phyloP scores from a whole-genome alignment of 92 coral and sea anemone species.

The Phenganax subtilis region DNA sequence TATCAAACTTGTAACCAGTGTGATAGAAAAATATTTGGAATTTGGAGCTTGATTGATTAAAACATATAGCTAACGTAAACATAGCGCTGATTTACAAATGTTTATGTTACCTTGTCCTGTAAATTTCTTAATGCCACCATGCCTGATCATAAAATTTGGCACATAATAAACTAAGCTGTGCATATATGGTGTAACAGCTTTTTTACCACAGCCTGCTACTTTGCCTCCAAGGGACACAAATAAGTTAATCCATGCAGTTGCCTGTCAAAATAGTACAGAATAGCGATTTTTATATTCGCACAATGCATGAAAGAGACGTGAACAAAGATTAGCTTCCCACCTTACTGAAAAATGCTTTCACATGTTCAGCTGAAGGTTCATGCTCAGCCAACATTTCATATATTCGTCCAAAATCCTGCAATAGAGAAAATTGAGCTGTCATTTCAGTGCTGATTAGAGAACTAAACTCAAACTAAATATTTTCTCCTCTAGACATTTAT shows the following conservation, averaged over 20 bases:
- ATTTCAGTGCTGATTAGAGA: no score
- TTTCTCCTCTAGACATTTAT: no score
- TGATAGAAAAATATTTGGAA: background rate
- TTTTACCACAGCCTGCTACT: conserved; percentile 26
- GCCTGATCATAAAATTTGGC: conserved; percentile 12
- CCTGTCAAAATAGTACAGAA: background rate
- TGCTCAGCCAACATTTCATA: conserved; percentile 17
- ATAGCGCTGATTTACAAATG: no score
- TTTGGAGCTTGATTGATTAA: background rate
- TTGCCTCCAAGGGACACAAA: conserved; percentile 32
- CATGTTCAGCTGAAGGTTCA: conserved; percentile 3
- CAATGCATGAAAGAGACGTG: background rate
- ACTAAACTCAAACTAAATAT: no score
- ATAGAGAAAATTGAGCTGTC: background rate
- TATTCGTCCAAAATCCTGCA: background rate
- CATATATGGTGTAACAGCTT: conserved; percentile 25
- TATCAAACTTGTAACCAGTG: background rate
- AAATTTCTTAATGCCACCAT: conserved; percentile 10
- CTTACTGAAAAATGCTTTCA: conserved; percentile 8
- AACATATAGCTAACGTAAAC: background rate
- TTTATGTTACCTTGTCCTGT: conserved; percentile 25
- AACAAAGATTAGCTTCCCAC: background rate
- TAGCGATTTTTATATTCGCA: background rate
- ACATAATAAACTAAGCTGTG: conserved; percentile 22
- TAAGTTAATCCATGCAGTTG: conserved; percentile 18